A percentile compares a stretch with the other conserved stretches of the same genome.
These are phyloP conservation scores for Tetramorium alpestre DNA, from an alignment of 1,140 invertebrate genomes.

Conservation along the genomic window DNA sequence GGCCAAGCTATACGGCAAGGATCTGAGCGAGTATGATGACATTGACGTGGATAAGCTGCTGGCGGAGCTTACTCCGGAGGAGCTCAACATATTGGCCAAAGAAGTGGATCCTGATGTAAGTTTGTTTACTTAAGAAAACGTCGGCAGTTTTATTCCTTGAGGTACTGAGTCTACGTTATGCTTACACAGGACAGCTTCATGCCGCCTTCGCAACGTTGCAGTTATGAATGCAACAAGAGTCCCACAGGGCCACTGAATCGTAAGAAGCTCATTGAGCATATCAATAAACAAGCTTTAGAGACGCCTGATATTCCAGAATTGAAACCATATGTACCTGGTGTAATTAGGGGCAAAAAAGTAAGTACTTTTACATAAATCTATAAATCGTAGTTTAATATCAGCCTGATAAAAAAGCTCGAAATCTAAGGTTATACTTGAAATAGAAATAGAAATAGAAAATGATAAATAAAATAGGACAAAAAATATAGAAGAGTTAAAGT, in stretches of 20 bases:
- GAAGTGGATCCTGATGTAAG: slow-evolving; percentile 99
- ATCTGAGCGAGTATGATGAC: slow-evolving; percentile 97
- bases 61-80: slow-evolving; percentile 96
- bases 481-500: neutral
- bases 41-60: slow-evolving; percentile 99
- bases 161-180: slow-evolving; percentile 39
- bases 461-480: neutral
- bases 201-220: slow-evolving; percentile 97
- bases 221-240: slow-evolving; percentile 97
- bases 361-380: slow-evolving; percentile 54
- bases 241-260: slow-evolving; percentile 98
- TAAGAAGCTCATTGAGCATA: slow-evolving; percentile 98
- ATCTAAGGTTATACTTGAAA: neutral
- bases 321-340: slow-evolving; percentile 96
- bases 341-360: slow-evolving; percentile 96
- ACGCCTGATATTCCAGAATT: slow-evolving; percentile 98
- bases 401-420: neutral
- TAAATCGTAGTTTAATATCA: neutral
- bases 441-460: slow-evolving; percentile 6
- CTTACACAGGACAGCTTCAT: slow-evolving; percentile 96
- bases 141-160: neutral
- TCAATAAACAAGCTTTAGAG: slow-evolving; percentile 98
- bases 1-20: slow-evolving; percentile 96
- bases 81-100: slow-evolving; percentile 98
- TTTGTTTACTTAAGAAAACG: neutral